phyloP scores from a whole-genome alignment of 2,113 vertebrate species.

The Aythya baeri region DNA sequence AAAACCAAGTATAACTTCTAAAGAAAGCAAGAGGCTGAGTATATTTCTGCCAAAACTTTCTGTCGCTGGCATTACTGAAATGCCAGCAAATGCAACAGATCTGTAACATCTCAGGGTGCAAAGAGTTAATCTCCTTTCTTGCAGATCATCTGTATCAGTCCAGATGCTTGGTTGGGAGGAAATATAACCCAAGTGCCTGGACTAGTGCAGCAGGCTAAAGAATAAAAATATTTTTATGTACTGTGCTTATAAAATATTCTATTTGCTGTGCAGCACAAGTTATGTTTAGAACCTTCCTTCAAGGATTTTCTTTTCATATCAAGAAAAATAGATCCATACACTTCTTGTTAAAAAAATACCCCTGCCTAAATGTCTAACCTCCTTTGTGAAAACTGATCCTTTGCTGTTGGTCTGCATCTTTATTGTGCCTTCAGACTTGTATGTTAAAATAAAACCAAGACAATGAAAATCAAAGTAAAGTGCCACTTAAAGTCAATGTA shows the following conservation, averaged over 20 bases:
- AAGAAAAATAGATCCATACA: constrained; percentile 40
- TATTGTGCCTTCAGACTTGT: constrained; percentile 11
- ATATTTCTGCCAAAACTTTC: background rate
- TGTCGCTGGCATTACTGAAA: background rate
- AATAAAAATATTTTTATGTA: constrained; percentile 57
- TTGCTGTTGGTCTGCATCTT: constrained; percentile 43
- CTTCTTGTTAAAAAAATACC: constrained; percentile 15
- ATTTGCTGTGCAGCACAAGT: constrained; percentile 22
- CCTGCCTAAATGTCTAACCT: constrained; percentile 38
- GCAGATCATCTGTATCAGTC: constrained; percentile 52
- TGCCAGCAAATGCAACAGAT: constrained; percentile 16
- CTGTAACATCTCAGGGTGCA: constrained; percentile 21
- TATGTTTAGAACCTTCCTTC: constrained; percentile 26
- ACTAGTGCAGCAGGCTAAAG: constrained; percentile 14
- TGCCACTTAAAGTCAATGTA: constrained; percentile 43
- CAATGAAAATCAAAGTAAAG: constrained; percentile 47
- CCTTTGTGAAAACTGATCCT: constrained; percentile 37
- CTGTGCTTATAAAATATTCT: constrained; percentile 55
- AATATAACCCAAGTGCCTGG: constrained; percentile 54
- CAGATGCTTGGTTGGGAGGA: constrained; percentile 60
- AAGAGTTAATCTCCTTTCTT: constrained; percentile 58
- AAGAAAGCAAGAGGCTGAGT: background rate
- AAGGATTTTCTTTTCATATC: constrained; percentile 32
- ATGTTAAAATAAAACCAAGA: constrained; percentile 38
- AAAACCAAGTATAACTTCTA: background rate